Conservation (phyloP, 2,113 vertebrate genomes). For the Perca fluviatilis region DNA sequence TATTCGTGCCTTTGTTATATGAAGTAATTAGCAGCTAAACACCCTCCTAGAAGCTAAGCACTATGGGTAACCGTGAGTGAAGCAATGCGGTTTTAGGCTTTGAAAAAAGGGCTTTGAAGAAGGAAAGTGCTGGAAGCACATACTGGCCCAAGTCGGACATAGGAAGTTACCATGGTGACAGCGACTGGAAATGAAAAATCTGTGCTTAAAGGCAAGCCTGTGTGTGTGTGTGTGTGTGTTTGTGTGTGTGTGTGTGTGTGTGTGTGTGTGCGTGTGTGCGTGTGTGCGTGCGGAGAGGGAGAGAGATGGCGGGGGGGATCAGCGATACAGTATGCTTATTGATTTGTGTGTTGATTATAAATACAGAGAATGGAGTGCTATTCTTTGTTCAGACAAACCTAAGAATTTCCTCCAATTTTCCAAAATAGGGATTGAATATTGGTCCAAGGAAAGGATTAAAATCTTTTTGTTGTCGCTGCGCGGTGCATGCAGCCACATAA, state of each 20-base stretch:
- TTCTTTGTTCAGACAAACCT: constrained; percentile 50
- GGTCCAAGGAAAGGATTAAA: constrained; percentile 70
- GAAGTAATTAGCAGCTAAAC: constrained; percentile 68
- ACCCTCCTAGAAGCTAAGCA: constrained; percentile 45
- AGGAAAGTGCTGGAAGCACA: constrained; percentile 71
- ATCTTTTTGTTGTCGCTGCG: constrained; percentile 74
- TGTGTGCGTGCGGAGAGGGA: neutral
- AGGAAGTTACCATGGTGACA: constrained; percentile 86
- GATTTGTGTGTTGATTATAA: constrained; percentile 73
- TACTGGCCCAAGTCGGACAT: constrained; percentile 79
- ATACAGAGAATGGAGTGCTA: constrained; percentile 43
- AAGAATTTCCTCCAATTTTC: constrained; percentile 58
- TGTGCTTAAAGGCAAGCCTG: constrained; percentile 78
- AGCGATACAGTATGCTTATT: constrained; percentile 68
- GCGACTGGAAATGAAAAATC: constrained; percentile 82
- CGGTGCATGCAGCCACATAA: constrained; percentile 65
- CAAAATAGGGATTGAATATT: constrained; percentile 62
- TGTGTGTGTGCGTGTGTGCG: neutral
- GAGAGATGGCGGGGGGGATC: constrained; percentile 36
- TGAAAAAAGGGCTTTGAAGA: constrained; percentile 72
- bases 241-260: constrained; percentile 33
- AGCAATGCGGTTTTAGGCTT: constrained; percentile 72
- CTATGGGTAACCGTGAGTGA: constrained; percentile 57
- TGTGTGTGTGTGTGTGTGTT: constrained; percentile 36
- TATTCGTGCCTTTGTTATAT: constrained; percentile 49